These are phyloP conservation scores for Helogale parvula DNA, from an alignment of 2,113 vertebrate species.

Conservation along the genomic window DNA sequence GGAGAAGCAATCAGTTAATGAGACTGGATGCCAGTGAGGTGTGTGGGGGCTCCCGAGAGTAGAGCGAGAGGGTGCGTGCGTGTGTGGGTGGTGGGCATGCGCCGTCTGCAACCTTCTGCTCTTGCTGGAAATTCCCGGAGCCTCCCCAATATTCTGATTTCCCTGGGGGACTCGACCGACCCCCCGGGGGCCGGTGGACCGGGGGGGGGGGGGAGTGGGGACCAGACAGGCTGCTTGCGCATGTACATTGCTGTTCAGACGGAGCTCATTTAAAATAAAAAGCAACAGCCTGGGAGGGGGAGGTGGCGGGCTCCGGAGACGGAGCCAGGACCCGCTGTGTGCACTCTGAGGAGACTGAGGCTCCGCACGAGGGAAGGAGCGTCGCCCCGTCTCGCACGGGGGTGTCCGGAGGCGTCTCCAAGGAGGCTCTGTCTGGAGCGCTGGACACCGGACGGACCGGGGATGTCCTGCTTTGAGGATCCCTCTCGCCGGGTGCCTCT, in stretches of 20 bases:
- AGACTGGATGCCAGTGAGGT: neutral
- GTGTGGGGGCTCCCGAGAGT: neutral
- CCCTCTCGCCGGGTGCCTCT: neutral
- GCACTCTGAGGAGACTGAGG: neutral
- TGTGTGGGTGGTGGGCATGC: fast-evolving
- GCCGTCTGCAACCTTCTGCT: neutral
- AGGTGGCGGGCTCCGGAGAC: neutral
- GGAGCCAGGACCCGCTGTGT: neutral
- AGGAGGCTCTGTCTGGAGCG: neutral
- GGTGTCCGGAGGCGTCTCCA: neutral
- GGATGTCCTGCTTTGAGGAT: neutral
- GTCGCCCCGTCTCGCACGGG: fast-evolving
- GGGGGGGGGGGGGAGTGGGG: neutral
- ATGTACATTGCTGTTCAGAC: neutral
- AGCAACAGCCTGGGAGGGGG: neutral
- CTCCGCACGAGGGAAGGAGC: neutral
- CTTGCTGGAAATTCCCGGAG: neutral
- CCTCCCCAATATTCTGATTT: neutral
- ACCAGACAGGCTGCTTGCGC: neutral
- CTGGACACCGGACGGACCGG: fast-evolving
- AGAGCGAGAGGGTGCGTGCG: fast-evolving
- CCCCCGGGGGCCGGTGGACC: neutral
- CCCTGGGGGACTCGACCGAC: neutral
- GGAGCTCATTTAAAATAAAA: neutral
- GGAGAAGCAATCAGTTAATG: neutral